phyloP scores from a whole-genome alignment of 2,113 vertebrate species.

The Pangasianodon gigas region DNA sequence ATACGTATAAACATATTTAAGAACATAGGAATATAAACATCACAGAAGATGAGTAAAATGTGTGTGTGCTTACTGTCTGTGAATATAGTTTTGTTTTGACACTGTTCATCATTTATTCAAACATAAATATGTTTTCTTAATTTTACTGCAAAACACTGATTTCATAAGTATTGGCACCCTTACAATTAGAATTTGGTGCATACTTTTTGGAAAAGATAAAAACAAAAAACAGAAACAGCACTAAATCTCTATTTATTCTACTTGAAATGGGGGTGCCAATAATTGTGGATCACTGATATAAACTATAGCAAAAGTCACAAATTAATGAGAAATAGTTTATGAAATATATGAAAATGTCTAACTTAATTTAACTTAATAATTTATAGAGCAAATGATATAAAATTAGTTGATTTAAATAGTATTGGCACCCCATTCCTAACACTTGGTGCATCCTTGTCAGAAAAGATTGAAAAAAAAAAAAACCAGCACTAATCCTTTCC shows the following conservation, averaged over 20 bases:
- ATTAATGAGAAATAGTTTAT: background rate
- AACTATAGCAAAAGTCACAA: background rate
- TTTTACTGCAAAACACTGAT: too few species aligned
- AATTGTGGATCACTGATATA: background rate
- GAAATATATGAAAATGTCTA: background rate
- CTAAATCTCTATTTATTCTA: background rate
- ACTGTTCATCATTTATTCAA: too few species aligned
- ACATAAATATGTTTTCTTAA: too few species aligned
- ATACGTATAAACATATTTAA: background rate
- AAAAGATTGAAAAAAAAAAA: too few species aligned
- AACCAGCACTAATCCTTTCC: background rate
- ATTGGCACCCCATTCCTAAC: background rate
- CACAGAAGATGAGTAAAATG: background rate
- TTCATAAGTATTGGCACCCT: background rate
- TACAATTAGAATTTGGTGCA: background rate
- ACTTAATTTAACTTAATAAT: background rate
- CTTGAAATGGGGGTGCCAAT: background rate
- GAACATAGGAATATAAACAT: background rate
- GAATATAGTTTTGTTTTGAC: too few species aligned
- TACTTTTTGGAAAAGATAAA: background rate
- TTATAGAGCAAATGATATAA: background rate
- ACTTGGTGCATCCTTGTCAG: background rate
- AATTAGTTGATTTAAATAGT: background rate
- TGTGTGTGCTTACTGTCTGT: too few species aligned
- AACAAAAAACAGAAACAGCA: background rate